Percentiles rank a stretch among this genome's conserved stretches.
Evolutionary conservation across 2,888 invertebrate genomes (phyloP).

Genomic region (Oscheius onirici): DNA sequence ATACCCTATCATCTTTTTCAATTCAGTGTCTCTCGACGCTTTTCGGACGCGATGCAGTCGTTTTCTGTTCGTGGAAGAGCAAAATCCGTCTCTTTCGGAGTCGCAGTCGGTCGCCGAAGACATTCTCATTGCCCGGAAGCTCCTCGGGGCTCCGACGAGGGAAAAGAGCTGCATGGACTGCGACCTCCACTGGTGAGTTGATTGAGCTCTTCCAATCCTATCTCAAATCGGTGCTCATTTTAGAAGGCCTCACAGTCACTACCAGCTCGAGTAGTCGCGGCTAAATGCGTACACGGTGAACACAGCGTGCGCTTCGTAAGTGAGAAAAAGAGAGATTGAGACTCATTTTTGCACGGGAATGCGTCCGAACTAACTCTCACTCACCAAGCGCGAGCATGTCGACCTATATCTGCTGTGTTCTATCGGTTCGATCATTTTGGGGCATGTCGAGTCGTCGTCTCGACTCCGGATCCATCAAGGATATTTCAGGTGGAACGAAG

Average conservation of each 20-base stretch:
- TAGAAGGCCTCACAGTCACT: slow-evolving; percentile 31
- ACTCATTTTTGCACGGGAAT: slow-evolving; percentile 11
- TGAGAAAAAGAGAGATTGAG: neutral
- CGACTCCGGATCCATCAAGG: neutral
- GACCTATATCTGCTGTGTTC: neutral
- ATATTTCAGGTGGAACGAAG: slow-evolving; percentile 50
- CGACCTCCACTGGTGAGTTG: slow-evolving; percentile 57
- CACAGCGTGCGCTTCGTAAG: slow-evolving; percentile 32
- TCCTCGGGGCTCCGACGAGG: slow-evolving; percentile 50
- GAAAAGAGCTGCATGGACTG: slow-evolving; percentile 53
- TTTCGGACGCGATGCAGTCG: slow-evolving; percentile 61
- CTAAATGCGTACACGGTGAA: slow-evolving; percentile 36
- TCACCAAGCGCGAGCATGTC: neutral
- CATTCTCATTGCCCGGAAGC: slow-evolving; percentile 52
- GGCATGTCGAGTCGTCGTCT: neutral
- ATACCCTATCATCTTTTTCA: slow-evolving; percentile 5
- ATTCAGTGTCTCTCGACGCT: slow-evolving; percentile 60
- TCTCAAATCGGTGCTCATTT: slow-evolving; percentile 4
- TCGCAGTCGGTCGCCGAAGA: slow-evolving; percentile 37
- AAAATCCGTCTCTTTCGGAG: slow-evolving; percentile 60
- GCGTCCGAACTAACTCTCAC: neutral
- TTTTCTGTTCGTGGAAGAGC: slow-evolving; percentile 43
- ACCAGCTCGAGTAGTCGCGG: slow-evolving; percentile 25
- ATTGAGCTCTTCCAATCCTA: neutral
- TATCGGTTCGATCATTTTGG: neutral